Conservation (phyloP, 2,888 invertebrate genomes). For the Blera fallax region DNA sequence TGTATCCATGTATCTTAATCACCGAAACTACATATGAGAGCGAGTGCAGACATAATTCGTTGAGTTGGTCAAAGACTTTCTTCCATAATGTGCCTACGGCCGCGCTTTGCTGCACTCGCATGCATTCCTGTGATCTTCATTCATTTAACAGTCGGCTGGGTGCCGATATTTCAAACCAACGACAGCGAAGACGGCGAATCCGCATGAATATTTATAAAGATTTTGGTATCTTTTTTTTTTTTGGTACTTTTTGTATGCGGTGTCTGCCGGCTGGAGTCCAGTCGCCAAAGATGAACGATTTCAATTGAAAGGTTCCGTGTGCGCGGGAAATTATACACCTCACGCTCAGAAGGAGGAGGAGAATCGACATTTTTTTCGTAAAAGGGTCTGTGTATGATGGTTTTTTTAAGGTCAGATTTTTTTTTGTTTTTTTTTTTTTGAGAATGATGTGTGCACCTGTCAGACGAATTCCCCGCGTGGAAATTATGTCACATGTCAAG, state of each 20-base stretch:
- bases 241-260: neutral
- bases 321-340: constrained; percentile 37
- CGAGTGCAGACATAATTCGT: constrained; percentile 33
- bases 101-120: constrained; percentile 16
- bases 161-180: constrained; percentile 48
- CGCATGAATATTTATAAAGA: constrained; percentile 30
- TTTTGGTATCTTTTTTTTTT: constrained; percentile 5
- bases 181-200: neutral
- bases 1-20: constrained; percentile 50
- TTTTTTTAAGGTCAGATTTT: constrained; percentile 15
- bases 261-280: constrained; percentile 4
- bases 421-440: neutral
- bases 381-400: neutral
- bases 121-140: constrained; percentile 67
- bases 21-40: constrained; percentile 16
- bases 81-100: constrained; percentile 31
- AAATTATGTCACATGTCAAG: constrained; percentile 56
- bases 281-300: constrained; percentile 41
- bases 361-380: neutral
- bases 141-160: constrained; percentile 51
- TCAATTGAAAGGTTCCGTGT: constrained; percentile 36
- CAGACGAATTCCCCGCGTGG: constrained; percentile 4
- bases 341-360: neutral
- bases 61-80: constrained; percentile 52
- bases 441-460: constrained; percentile 29